Conservation (phyloP, 1,140 invertebrate species). For the Bombus confusus region DNA sequence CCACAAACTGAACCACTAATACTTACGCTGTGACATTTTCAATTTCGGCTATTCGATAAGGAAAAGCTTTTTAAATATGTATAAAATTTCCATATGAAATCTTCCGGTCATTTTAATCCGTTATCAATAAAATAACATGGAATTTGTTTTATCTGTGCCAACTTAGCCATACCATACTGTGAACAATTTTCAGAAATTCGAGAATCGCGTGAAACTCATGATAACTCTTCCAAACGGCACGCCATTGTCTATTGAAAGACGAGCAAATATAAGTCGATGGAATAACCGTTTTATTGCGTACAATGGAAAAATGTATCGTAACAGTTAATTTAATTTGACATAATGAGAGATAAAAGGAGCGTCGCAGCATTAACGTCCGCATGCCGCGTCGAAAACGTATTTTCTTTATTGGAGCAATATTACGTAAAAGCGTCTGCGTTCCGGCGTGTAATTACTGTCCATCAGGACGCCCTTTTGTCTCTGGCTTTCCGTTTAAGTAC, state of each 20-base stretch:
- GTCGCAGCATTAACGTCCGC: background rate
- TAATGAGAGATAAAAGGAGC: background rate
- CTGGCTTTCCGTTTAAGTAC: slow-evolving; percentile 48
- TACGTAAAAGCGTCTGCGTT: slow-evolving; percentile 47
- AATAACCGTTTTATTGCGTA: no score
- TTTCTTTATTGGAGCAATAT: slow-evolving; percentile 49
- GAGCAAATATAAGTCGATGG: background rate
- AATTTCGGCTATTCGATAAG: no score
- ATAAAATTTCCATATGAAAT: no score
- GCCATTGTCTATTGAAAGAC: background rate
- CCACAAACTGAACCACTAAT: no score
- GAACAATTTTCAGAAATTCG: background rate
- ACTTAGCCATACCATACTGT: background rate
- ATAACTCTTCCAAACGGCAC: background rate
- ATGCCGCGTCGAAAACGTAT: slow-evolving; percentile 37
- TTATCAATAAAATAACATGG: background rate
- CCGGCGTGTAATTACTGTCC: slow-evolving; percentile 61
- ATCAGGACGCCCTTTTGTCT: slow-evolving; percentile 59
- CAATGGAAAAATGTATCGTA: background rate
- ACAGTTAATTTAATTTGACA: slow-evolving; percentile 33
- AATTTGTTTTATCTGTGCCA: background rate
- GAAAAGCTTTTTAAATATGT: no score
- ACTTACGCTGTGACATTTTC: no score
- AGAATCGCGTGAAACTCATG: background rate
- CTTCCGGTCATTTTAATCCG: background rate